Evolutionary conservation across 1,140 invertebrate genomes (phyloP), one percentile per base, ranked within the genome.

Genomic region (Zeugodacus cucurbitae): DNA sequence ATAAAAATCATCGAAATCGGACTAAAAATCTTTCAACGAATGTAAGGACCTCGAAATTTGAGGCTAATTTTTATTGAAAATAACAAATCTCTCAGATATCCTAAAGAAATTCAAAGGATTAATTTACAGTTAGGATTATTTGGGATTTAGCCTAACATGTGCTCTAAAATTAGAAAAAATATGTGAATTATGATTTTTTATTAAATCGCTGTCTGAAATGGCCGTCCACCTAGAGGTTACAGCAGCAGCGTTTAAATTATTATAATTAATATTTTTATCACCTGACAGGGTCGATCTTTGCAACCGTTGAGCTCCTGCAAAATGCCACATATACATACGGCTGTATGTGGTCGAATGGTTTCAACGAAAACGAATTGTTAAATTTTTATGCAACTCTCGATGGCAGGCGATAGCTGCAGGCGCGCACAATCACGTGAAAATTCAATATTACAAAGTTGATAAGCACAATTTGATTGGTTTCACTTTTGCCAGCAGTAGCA

Each of bases 401-500:
- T 26, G 37, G 41, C 41, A 7, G n/a, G 22, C 74, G 44, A 82
- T 82, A 82, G 74, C 74, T 14, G 8, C 8, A 82, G 41, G 74
- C 41, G 74, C 34, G 7, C 37, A 82, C 37, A 48, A 82, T 82
- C 41, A 48, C 74, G 8, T 44, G 41, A 82, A 82, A 48, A 82
- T 48, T 82, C 44, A 54, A 82, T 82, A 82, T 48, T 48, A 82
- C 22, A 82, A 29, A 82, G 41, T 82, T 48, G 74, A 48, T 82
- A 82, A 82, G 8, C 37, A 48, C 74, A 82, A 41, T 44, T 82
- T 48, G 74, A 82, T 82, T 82, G 74, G 70, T 74, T 74, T 74
- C 70, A 74, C 37, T 74, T 74, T 74, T 41, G 20, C 22, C 34
- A 37, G 17, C 17, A 74, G 17, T n/a, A n/a, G n/a, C n/a, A n/a